A percentile compares a stretch with the other conserved stretches of the same genome.
phyloP scores from a whole-genome alignment of 2,888 invertebrate genomes.

The Acheta domesticus region DNA sequence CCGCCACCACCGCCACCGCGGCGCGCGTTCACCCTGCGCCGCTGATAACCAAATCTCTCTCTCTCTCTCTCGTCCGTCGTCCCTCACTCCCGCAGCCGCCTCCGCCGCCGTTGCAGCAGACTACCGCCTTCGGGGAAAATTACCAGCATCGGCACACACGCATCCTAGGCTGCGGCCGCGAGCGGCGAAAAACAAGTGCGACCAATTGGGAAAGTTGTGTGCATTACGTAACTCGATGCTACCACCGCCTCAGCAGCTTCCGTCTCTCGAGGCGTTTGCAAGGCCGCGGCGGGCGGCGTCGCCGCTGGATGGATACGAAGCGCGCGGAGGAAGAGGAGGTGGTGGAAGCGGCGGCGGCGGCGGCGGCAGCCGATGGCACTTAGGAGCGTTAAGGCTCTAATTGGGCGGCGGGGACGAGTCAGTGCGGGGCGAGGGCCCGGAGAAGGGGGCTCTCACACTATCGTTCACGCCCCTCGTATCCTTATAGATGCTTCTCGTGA shows the following conservation, averaged over 20 bases:
- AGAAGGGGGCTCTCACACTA: slow-evolving; percentile 25
- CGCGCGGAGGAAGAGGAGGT: neutral
- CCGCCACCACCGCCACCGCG: too few relatives aligned
- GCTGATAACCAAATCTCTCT: neutral
- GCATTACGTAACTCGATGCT: neutral
- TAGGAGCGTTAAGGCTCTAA: slow-evolving; percentile 31
- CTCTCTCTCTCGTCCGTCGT: neutral
- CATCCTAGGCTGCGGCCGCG: neutral
- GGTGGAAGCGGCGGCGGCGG: neutral
- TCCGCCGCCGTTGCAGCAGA: neutral
- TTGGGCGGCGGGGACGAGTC: slow-evolving; percentile 20
- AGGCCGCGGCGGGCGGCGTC: neutral
- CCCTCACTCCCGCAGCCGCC: neutral
- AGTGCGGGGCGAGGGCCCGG: slow-evolving; percentile 27
- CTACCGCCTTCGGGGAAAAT: neutral
- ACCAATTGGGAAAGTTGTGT: neutral
- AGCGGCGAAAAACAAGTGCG: slow-evolving; percentile 7
- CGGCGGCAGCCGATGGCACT: slow-evolving; percentile 27
- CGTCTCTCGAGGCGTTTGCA: neutral
- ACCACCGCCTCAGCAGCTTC: neutral
- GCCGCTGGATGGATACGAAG: slow-evolving; percentile 19
- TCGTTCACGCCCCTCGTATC: neutral
- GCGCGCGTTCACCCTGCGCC: neutral
- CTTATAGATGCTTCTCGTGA: too few relatives aligned
- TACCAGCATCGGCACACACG: neutral